A percentile compares a stretch with the other conserved stretches of the same genome.
Conservation (phyloP, 2,113 vertebrate genomes). For the Sakesphorus luctuosus region DNA sequence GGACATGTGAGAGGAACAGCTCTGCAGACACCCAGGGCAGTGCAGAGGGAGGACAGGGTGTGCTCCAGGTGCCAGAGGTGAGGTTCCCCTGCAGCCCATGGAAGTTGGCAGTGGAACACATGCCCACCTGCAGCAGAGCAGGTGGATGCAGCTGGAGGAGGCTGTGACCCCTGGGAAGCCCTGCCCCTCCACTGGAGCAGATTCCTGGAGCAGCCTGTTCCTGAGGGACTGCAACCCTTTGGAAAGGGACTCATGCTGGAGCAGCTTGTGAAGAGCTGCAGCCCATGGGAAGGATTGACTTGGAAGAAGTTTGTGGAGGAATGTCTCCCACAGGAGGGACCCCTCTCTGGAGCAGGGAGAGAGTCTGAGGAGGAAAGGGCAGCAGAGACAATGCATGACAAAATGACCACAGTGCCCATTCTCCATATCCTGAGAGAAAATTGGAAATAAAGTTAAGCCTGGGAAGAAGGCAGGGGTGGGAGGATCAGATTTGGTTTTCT, state of each 20-base stretch:
- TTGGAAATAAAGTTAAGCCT: background rate
- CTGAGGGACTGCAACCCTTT: background rate
- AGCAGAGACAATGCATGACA: background rate
- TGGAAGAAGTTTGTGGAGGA: background rate
- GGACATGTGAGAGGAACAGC: background rate
- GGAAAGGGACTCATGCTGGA: background rate
- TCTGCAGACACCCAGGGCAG: background rate
- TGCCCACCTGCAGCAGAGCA: background rate
- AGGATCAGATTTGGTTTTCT: background rate
- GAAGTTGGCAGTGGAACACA: background rate
- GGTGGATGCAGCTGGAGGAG: background rate
- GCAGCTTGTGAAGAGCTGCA: background rate
- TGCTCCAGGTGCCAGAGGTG: background rate
- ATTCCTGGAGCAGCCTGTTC: background rate
- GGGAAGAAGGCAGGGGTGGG: background rate
- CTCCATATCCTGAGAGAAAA: background rate
- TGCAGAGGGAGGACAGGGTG: background rate
- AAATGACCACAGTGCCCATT: accelerated
- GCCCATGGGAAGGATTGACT: background rate
- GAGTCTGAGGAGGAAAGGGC: too few species aligned
- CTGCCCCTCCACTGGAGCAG: background rate
- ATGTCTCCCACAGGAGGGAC: accelerated
- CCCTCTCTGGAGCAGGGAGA: background rate
- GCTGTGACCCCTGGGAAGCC: background rate
- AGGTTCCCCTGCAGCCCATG: background rate